Evolutionary conservation across 1,140 invertebrate genomes (phyloP).

Genomic region (Paramacrobiotus metropolitanus): DNA sequence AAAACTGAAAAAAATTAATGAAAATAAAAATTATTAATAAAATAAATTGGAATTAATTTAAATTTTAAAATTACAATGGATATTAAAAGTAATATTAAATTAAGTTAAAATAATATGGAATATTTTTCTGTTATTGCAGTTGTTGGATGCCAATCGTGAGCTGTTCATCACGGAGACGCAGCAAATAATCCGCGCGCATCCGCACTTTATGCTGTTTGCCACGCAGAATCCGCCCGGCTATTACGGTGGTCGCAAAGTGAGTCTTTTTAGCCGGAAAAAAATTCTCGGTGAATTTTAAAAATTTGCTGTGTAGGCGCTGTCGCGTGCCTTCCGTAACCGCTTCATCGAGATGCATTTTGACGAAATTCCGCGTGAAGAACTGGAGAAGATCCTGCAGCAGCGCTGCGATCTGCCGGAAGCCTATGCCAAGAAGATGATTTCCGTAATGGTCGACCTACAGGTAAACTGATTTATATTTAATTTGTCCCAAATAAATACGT

Average conservation of each 20-base stretch:
- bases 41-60: too few species aligned
- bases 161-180: slow-evolving; percentile 91
- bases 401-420: slow-evolving; percentile 62
- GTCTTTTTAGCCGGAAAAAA: too few species aligned
- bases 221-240: slow-evolving; percentile 95
- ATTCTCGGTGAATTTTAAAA: too few species aligned
- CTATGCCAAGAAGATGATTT: slow-evolving; percentile 77
- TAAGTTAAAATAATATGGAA: too few species aligned
- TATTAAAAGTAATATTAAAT: too few species aligned
- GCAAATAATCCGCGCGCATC: slow-evolving; percentile 66
- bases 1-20: too few species aligned
- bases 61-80: too few species aligned
- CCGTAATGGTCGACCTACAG: slow-evolving; percentile 71
- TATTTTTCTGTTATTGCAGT: too few species aligned
- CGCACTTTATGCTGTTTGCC: slow-evolving; percentile 85
- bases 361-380: slow-evolving; percentile 65
- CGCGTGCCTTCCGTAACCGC: slow-evolving; percentile 82
- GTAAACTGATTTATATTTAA: too few species aligned
- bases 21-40: too few species aligned
- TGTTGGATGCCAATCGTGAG: slow-evolving; percentile 91
- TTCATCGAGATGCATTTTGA: slow-evolving; percentile 94
- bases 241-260: slow-evolving; percentile 89
- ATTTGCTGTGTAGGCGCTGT: too few species aligned
- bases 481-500: too few species aligned
- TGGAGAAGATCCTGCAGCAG: slow-evolving; percentile 68